Conservation (phyloP, 2,113 vertebrate genomes). For the Mustela lutreola region DNA sequence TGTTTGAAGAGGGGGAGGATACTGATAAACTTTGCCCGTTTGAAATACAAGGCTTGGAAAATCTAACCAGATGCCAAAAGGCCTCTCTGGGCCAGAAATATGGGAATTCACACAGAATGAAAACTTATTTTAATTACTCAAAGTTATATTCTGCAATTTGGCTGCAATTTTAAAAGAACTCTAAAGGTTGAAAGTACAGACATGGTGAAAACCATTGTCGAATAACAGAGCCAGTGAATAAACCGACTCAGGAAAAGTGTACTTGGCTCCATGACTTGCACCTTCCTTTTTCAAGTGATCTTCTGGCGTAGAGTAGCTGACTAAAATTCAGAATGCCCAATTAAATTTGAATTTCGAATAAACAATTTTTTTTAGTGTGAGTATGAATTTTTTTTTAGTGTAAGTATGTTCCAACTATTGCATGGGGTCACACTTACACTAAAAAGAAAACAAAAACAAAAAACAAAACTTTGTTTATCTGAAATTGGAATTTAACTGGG, state of each 20-base stretch:
- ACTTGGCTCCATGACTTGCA: neutral
- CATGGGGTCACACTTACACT: neutral
- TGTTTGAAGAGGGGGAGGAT: neutral
- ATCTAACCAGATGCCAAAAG: neutral
- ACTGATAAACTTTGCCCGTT: neutral
- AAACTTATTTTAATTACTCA: constrained; percentile 23
- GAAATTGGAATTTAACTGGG: constrained; percentile 6
- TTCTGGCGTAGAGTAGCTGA: neutral
- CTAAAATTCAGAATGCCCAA: neutral
- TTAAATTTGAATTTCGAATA: neutral
- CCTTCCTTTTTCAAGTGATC: neutral
- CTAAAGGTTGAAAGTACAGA: neutral
- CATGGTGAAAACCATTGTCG: neutral
- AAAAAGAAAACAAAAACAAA: neutral
- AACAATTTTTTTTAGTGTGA: neutral
- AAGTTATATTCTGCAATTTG: neutral
- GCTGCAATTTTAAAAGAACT: neutral
- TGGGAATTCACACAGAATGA: neutral
- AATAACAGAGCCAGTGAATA: neutral
- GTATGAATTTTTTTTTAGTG: neutral
- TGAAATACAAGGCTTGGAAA: neutral
- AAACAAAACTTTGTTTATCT: neutral
- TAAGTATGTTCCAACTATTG: neutral
- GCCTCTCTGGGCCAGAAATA: neutral
- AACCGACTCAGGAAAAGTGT: too few relatives aligned